Base-by-base conservation (phyloP, 2,888 invertebrate genomes). In the Ormyrus pomaceus region DNA sequence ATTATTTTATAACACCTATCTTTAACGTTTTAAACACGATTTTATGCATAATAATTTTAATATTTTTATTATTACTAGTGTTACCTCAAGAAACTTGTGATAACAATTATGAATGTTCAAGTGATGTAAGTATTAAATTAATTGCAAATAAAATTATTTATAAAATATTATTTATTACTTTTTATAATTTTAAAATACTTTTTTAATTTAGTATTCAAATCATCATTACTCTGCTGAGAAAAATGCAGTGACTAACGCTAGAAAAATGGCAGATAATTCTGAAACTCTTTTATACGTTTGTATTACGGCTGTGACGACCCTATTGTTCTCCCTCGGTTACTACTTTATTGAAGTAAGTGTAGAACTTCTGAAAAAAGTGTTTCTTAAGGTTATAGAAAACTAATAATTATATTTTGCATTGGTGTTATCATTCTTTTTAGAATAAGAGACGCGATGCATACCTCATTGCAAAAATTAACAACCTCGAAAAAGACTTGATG, bases 311-410 rank as follows among this genome's bases (percentile, higher is more conserved):
- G 91, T 93, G n/a, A 94, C 95, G 0, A 93, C 95, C 0, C 91
- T 96, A 7, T 89, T 95, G 70, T 96, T 96, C 87, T 93, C 94
- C 19, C 92, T 96, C 80, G 95, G 95, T 45, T 95, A 95, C 90
- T 95, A 96, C 89, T 94, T 95, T 85, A 94, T 96, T 82, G 96
- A 96, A 89, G 92, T 92, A 85, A 84, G 86, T 82, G 73, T n/a
- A n/a, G 45, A 65, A 70, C 2, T 50, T 10, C n/a, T 53, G 6
- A 13, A 13, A 45, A 53, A 72, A 62, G 50, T 64, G n/a, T 48
- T 11, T 55, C 3, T 48, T 55, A 0, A 55, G 19, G 13, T 72
- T 13, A 55, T 50, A 9, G 6, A 50, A 50, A 50, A 64, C 10
- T 45, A 11, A 51, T 6, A 45, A 45, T 19, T 48, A 50, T 48